Evolutionary conservation across 2,888 invertebrate genomes (phyloP).

Genomic region (Acanthococcus lagerstroemiae): DNA sequence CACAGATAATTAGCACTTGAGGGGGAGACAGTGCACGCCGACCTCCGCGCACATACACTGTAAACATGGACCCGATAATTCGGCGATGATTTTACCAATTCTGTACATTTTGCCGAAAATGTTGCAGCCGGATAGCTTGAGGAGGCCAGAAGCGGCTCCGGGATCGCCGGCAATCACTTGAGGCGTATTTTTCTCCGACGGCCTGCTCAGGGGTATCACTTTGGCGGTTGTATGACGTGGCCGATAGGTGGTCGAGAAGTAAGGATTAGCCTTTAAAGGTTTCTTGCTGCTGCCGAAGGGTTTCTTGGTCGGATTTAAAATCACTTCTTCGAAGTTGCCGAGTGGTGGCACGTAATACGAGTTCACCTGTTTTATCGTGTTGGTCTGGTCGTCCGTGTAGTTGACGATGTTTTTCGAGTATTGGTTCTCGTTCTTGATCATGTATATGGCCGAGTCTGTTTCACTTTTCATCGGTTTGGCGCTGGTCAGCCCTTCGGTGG

Average conservation of each 20-base stretch:
- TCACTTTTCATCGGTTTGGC: neutral
- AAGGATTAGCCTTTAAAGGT: neutral
- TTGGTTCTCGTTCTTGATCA: neutral
- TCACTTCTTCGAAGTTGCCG: slow-evolving; percentile 1
- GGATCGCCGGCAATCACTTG: slow-evolving; percentile 4
- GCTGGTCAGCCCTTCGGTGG: neutral
- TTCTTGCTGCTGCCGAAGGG: neutral
- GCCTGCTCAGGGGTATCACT: neutral
- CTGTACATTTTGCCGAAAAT: slow-evolving; percentile 74
- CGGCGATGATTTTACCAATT: slow-evolving; percentile 72
- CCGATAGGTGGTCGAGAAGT: neutral
- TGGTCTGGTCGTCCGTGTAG: neutral
- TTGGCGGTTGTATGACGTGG: slow-evolving; percentile 4
- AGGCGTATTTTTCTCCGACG: neutral
- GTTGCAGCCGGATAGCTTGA: slow-evolving; percentile 60
- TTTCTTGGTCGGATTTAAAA: neutral
- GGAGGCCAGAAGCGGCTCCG: slow-evolving; percentile 9
- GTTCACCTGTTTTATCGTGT: neutral
- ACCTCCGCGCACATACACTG: slow-evolving; percentile 83
- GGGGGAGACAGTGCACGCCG: slow-evolving; percentile 62
- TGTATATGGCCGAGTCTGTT: neutral
- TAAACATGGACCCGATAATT: slow-evolving; percentile 84
- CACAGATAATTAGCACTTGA: slow-evolving; percentile 33
- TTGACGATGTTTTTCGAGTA: neutral
- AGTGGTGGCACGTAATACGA: neutral